Base-by-base conservation (phyloP, 2,113 vertebrate genomes). In the Nannobrachium achirus region DNA sequence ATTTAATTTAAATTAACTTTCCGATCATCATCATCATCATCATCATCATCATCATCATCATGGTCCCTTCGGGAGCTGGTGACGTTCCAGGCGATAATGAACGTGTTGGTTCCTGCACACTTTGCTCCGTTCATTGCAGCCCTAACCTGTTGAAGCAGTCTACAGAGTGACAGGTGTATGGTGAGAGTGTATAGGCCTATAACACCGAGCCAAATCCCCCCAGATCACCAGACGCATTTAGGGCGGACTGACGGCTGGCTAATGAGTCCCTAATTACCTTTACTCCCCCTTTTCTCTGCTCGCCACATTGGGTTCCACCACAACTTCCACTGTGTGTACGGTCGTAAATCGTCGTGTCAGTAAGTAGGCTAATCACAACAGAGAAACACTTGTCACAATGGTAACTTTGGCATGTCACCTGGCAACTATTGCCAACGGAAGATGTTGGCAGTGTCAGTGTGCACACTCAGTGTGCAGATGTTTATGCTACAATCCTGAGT, bases 61-160 rank as follows among this genome's bases (percentile, higher is more conserved):
- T 48, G 78, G 65, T 56, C 62, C 71, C 57, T 66, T 68, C 41
- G 62, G 25, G 50, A 66, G 75, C 56, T 63, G 40, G 52, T 69
- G 50, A 4, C 71, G 68, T 73, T 71, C 69, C 78, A 79, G 74
- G 76, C 64, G 25, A 52, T 15, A 62, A 60, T 76, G 39, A 65
- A 81, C 89, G 48, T 78, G 88, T 86, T 85, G 69, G 56, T 73
- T 85, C 89, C 73, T 87, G 88, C 56, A 65, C 40, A 2, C 14
- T 5, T 16, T 50, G 19, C 44, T 46, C 40, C 25, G 25, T 33
- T 33, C 25, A 33, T 33, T 64, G 68, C 51, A 66, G 71, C 15
- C n/a, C 74, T 56, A 63, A 80, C 76, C 64, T 73, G 81, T 79
- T 53, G 57, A 73, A 81, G 76, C 75, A 73, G 67, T 42, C 69